Evolutionary conservation across 2,797 vertebrate species (phyloP), one percentile per base, ranked within the genome.

Genomic region (Pterois miles): DNA sequence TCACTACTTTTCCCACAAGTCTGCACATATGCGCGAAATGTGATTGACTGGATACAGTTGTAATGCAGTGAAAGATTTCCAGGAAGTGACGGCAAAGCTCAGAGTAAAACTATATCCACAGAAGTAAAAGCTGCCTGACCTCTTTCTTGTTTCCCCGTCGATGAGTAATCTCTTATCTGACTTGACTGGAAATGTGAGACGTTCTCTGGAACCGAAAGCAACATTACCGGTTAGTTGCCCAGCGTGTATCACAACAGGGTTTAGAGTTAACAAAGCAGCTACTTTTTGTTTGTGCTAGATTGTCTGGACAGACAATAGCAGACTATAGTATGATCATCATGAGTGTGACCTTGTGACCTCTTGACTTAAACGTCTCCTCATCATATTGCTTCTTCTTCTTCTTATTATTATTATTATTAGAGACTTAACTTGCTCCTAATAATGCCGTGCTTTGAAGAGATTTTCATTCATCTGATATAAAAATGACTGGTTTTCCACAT

Each of bases 141-240:
- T 16, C 13, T 8, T 23, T 2, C 13, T 25, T 18, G 14, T 74
- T 46, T 67, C 2, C 18, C 6, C 34, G 20, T 22, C 0, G 4
- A 23, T 75, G 57, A 71, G 27, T 50, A 16, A 58, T 40, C 13
- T 50, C 5, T 62, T 59, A 66, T 65, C 18, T 52, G 11, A 14
- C 10, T 7, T 81, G 83, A 60, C 23, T 13, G 40, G 75, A 81
- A 86, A 74, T 36, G 2, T 0, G 20, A 64, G 14, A 18, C 1
- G 3, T 27, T 69, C 4, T 22, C 22, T 50, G 40, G 4, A 52
- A 80, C 5, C 1, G n/a, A 62, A 72, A 72, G 46, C 31, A 43
- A 29, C 12, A 5, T 40, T 9, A 27, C 18, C 14, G 11, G 12
- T 2, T 4, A n/a, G 12, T 4, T 27, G 2, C 4, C 8, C 12